Evolutionary conservation across 1,140 invertebrate species (phyloP), one percentile per base, ranked within the genome.

Genomic region (Danaus melanippus): DNA sequence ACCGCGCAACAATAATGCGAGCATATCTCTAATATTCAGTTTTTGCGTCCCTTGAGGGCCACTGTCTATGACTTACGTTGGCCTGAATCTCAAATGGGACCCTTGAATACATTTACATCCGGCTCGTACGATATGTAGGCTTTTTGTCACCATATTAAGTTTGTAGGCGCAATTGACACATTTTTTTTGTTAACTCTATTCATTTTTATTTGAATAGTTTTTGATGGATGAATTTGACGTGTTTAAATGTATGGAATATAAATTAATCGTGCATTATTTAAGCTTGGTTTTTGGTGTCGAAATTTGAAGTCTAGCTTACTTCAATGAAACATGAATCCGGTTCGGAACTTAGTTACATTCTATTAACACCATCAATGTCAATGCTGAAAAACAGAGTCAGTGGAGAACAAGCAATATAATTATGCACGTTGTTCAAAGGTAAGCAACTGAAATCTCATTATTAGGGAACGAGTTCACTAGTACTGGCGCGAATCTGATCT

Each of bases 1-100:
- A 45, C 66, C 58, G 43, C 11, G 45, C 61, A 58, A 51, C 74
- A 80, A 85, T 85, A 82, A 85, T 78, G 76, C 60, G 70, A 71
- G 70, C 79, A 83, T 85, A 85, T 84, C 75, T 85, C 71, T 73
- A 85, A 82, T 83, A 82, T 84, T 82, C 79, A 84, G 73, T 84
- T 85, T 80, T 85, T 79, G 76, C 69, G 64, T 69, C 77, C 73
- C 71, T 32, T 53, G 71, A 66, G 78, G 70, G 61, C 72, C 71
- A 76, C 69, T 76, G 64, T 64, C 67, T 74, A 74, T 84, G 78
- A 84, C 80, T 81, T 84, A 72, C 73, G 76, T 67, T 56, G 79
- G 72, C 60, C 70, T 60, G 72, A 69, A 68, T 72, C 72, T 62
- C 52, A 69, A 78, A 78, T 77, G 76, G 72, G 68, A 68, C 77